Evolutionary conservation across 2,888 invertebrate species (phyloP).

Genomic region (Cyrtodaria siliqua): DNA sequence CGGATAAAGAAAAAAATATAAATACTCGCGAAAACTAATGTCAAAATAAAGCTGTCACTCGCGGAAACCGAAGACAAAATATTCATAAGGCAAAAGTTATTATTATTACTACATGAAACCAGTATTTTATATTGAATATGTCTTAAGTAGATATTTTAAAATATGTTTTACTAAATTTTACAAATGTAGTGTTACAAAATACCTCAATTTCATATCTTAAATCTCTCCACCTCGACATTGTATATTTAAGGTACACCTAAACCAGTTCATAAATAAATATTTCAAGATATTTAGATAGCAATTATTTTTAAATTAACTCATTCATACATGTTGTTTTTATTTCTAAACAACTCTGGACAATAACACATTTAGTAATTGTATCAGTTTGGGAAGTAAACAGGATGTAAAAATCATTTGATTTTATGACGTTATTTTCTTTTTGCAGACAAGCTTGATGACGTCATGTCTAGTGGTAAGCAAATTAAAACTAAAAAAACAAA

Average conservation of each 20-base stretch:
- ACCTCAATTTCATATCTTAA: slow-evolving; percentile 33
- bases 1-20: no score
- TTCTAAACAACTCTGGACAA: neutral
- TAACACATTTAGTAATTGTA: neutral
- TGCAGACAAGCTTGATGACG: slow-evolving; percentile 33
- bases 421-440: neutral
- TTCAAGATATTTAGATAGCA: no score
- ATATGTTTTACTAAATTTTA: neutral
- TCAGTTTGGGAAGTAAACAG: no score
- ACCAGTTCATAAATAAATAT: neutral
- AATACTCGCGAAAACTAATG: slow-evolving; percentile 12
- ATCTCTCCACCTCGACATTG: slow-evolving; percentile 31
- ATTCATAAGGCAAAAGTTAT: neutral
- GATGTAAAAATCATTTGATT: neutral
- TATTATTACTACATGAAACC: neutral
- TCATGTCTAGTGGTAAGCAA: no score
- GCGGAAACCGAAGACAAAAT: neutral
- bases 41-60: neutral
- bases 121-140: neutral
- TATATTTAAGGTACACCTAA: neutral
- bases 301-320: no score
- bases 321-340: neutral
- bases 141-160: neutral
- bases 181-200: neutral
- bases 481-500: no score